Evolutionary conservation across 1,140 invertebrate genomes (phyloP).

Genomic region (Agraylea sexmaculata): DNA sequence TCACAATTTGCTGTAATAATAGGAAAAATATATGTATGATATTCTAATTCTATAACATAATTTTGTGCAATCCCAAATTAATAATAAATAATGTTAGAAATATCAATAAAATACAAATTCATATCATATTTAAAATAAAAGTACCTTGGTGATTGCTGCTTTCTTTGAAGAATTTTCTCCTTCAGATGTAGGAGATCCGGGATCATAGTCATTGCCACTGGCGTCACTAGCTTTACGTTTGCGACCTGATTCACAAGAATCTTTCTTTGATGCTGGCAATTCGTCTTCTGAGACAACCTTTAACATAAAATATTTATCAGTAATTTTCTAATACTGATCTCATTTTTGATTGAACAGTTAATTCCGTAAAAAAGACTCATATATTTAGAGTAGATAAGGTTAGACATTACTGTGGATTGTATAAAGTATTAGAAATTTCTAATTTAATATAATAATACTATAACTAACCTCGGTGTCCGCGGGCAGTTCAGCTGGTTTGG

Average conservation of each 20-base stretch:
- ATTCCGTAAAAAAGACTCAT: background rate
- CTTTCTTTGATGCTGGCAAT: slow-evolving; percentile 44
- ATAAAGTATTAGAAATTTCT: too few species aligned
- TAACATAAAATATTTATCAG: background rate
- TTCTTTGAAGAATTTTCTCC: slow-evolving; percentile 58
- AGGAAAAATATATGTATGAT: too few species aligned
- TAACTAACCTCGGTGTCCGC: slow-evolving; percentile 57
- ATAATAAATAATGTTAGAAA: slow-evolving; percentile 8
- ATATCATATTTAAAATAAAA: slow-evolving; percentile 1
- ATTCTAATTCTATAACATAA: too few species aligned
- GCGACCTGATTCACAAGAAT: slow-evolving; percentile 26
- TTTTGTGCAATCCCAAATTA: slow-evolving; percentile 4
- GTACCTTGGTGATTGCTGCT: slow-evolving; percentile 39
- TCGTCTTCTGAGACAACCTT: slow-evolving; percentile 41
- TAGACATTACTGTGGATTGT: too few species aligned
- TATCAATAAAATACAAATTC: slow-evolving; percentile 5
- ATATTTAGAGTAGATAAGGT: background rate
- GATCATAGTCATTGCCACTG: slow-evolving; percentile 58
- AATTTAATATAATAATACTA: slow-evolving; percentile 3
- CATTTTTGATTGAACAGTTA: background rate
- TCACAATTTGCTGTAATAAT: too few species aligned
- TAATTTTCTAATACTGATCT: background rate
- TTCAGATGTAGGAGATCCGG: slow-evolving; percentile 65
- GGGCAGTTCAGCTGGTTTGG: slow-evolving; percentile 61
- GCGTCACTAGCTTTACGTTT: slow-evolving; percentile 47